phyloP scores from a whole-genome alignment of 2,888 invertebrate species.

The Agrochola macilenta region DNA sequence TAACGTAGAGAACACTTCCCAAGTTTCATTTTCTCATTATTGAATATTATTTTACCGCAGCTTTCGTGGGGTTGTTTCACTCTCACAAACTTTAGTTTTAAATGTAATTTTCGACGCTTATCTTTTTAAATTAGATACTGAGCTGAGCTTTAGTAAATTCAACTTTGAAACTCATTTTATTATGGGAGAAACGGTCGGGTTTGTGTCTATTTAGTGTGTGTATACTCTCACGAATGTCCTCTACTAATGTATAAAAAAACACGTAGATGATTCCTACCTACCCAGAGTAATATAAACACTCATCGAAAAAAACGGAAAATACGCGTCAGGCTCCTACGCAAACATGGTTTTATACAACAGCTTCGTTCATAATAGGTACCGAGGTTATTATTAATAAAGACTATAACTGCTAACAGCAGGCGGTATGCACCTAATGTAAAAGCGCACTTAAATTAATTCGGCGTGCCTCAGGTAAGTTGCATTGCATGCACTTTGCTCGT shows the following conservation, averaged over 20 bases:
- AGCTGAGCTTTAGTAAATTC: slow-evolving; percentile 35
- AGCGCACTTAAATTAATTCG: slow-evolving; percentile 81
- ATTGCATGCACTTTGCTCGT: slow-evolving; percentile 82
- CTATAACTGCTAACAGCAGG: slow-evolving; percentile 44
- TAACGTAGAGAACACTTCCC: slow-evolving; percentile 29
- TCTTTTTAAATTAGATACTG: slow-evolving; percentile 44
- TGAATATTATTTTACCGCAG: slow-evolving; percentile 55
- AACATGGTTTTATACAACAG: neutral
- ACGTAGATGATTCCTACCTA: neutral
- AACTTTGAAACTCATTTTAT: slow-evolving; percentile 35
- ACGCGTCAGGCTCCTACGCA: neutral
- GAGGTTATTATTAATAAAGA: slow-evolving; percentile 30
- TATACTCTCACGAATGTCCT: neutral
- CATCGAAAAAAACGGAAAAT: neutral
- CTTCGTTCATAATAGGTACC: neutral
- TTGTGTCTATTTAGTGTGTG: slow-evolving; percentile 11
- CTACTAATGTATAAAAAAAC: neutral
- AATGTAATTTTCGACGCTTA: slow-evolving; percentile 53
- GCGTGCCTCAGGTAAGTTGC: slow-evolving; percentile 68
- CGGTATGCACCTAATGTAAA: slow-evolving; percentile 71
- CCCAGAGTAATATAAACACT: neutral
- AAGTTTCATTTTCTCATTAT: slow-evolving; percentile 60
- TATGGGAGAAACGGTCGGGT: neutral
- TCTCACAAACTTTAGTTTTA: slow-evolving; percentile 50
- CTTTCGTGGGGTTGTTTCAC: slow-evolving; percentile 36